Conservation (phyloP, 2,888 invertebrate genomes). For the Meta bourneti region DNA sequence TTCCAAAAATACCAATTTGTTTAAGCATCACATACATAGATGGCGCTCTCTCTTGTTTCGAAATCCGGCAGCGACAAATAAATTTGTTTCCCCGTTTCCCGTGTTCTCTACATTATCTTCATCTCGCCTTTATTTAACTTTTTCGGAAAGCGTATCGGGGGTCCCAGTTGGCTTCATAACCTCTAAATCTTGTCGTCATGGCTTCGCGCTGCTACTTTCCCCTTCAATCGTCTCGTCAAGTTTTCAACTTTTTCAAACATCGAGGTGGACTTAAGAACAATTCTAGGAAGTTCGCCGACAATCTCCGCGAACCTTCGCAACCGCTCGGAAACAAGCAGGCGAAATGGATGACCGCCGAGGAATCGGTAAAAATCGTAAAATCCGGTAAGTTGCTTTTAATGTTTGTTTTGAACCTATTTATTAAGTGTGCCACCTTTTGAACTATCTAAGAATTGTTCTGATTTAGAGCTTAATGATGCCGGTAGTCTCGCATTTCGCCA, state of each 20-base stretch:
- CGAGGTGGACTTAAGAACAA: conserved; percentile 21
- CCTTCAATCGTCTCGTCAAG: conserved; percentile 47
- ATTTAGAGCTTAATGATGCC: too few species aligned
- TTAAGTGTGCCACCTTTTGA: not conserved
- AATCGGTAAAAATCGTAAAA: conserved; percentile 89
- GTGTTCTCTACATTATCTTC: too few species aligned
- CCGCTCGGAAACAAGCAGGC: conserved; percentile 87
- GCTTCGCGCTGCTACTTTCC: conserved; percentile 61
- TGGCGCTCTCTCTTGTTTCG: too few species aligned
- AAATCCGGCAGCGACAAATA: too few species aligned
- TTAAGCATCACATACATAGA: too few species aligned
- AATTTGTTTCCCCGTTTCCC: too few species aligned
- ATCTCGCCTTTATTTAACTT: too few species aligned
- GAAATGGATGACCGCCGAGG: conserved; percentile 87
- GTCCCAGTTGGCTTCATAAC: not conserved
- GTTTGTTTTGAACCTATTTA: not conserved
- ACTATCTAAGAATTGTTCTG: not conserved
- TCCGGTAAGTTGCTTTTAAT: conserved; percentile 85
- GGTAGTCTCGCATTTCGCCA: too few species aligned
- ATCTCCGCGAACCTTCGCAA: conserved; percentile 87
- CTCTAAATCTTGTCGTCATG: conserved; percentile 25
- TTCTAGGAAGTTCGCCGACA: conserved; percentile 51
- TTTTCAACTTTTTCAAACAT: conserved; percentile 54
- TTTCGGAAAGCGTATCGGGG: too few species aligned
- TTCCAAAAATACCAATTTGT: too few species aligned